Evolutionary conservation across 2,888 invertebrate species (phyloP).

Genomic region (Polietes domitor): DNA sequence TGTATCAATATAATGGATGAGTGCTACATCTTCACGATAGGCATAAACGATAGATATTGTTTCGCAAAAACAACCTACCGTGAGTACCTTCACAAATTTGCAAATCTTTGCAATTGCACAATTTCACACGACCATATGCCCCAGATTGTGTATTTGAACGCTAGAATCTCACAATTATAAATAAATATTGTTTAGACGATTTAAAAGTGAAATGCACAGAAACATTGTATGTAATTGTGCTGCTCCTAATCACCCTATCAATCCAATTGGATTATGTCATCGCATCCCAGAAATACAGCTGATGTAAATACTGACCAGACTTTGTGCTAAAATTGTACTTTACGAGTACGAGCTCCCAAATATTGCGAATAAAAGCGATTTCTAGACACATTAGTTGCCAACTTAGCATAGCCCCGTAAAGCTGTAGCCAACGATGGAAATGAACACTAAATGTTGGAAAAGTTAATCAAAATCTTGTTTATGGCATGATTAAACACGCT

Average conservation of each 20-base stretch:
- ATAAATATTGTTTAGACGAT: not conserved
- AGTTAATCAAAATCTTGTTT: slow-evolving; percentile 41
- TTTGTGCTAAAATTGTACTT: not conserved
- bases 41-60: no score
- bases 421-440: not conserved
- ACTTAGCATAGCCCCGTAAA: not conserved
- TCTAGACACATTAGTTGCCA: not conserved
- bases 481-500: slow-evolving; percentile 38
- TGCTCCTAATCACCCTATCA: not conserved
- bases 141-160: not conserved
- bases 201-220: not conserved
- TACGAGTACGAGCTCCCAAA: not conserved
- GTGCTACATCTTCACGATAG: no score
- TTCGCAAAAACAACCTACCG: no score
- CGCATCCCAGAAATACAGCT: not conserved
- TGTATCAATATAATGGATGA: no score
- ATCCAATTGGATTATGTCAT: not conserved
- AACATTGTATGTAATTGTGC: not conserved
- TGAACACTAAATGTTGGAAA: slow-evolving; percentile 16
- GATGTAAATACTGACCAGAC: not conserved
- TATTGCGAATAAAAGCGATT: not conserved
- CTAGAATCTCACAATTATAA: not conserved
- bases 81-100: no score
- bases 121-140: not conserved
- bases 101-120: not conserved